Evolutionary conservation across 2,113 vertebrate species (phyloP).

Genomic region (Crotalus helleri): DNA sequence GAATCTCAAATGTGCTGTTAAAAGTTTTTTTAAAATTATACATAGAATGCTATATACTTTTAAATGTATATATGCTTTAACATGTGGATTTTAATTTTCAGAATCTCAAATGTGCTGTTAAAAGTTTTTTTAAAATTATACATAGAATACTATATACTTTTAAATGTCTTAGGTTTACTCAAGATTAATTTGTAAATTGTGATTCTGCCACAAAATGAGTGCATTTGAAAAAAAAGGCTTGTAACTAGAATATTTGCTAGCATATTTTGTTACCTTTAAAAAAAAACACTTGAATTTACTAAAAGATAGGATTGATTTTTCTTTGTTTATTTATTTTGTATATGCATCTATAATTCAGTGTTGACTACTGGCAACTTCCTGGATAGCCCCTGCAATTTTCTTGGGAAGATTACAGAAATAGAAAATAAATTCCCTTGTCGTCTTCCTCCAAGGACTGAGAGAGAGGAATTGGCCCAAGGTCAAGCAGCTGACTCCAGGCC

Average conservation of each 20-base stretch:
- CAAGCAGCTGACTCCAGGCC: neutral
- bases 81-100: constrained; percentile 36
- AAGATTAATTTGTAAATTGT: constrained; percentile 45
- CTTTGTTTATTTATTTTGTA: neutral
- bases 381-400: neutral
- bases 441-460: neutral
- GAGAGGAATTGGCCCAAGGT: neutral
- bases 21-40: neutral
- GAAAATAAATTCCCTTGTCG: neutral
- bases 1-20: constrained; percentile 26
- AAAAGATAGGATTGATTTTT: constrained; percentile 14
- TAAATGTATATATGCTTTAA: constrained; percentile 31
- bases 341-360: neutral
- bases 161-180: constrained; percentile 37
- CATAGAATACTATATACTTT: neutral
- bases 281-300: constrained; percentile 1
- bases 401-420: neutral
- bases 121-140: constrained; percentile 27
- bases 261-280: neutral
- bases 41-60: neutral
- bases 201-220: constrained; percentile 40
- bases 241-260: neutral
- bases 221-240: constrained; percentile 1
- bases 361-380: neutral
- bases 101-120: constrained; percentile 26